Evolutionary conservation across 2,113 vertebrate species (phyloP).

Genomic region (Manacus vitellinus): DNA sequence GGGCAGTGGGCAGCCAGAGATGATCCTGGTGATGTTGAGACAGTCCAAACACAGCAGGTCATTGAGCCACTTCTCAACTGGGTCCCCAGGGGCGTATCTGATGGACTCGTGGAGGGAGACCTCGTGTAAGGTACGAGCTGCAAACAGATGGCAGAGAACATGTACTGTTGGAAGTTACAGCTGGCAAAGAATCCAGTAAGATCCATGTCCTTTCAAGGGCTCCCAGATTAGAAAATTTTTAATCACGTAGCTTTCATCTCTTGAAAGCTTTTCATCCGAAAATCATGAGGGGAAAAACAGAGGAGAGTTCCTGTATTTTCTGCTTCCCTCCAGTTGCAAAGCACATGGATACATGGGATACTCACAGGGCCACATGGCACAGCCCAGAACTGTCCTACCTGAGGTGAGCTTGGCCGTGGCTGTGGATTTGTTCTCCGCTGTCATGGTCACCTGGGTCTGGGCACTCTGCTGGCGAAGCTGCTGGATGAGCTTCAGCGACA

Average conservation of each 20-base stretch:
- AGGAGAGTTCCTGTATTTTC: neutral
- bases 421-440: slow-evolving; percentile 87
- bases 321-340: neutral
- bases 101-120: slow-evolving; percentile 95
- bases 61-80: slow-evolving; percentile 95
- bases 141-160: neutral
- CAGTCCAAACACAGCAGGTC: slow-evolving; percentile 96
- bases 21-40: slow-evolving; percentile 89
- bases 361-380: accelerated
- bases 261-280: neutral
- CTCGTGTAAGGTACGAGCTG: slow-evolving; percentile 89
- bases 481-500: slow-evolving; percentile 96
- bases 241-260: accelerated
- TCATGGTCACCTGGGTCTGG: slow-evolving; percentile 86
- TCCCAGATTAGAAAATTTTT: neutral
- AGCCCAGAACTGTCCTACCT: slow-evolving; percentile 68
- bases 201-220: neutral
- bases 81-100: slow-evolving; percentile 89
- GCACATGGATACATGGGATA: accelerated
- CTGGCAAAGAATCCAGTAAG: neutral
- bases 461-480: slow-evolving; percentile 93
- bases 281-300: neutral
- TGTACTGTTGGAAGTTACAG: neutral
- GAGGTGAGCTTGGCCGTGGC: slow-evolving; percentile 84
- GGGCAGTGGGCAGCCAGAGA: slow-evolving; percentile 93